Evolutionary conservation across 92 coral and sea anemone genomes (phyloP), one percentile per base, ranked within the genome.

Genomic region (Plumapathes pennacea): DNA sequence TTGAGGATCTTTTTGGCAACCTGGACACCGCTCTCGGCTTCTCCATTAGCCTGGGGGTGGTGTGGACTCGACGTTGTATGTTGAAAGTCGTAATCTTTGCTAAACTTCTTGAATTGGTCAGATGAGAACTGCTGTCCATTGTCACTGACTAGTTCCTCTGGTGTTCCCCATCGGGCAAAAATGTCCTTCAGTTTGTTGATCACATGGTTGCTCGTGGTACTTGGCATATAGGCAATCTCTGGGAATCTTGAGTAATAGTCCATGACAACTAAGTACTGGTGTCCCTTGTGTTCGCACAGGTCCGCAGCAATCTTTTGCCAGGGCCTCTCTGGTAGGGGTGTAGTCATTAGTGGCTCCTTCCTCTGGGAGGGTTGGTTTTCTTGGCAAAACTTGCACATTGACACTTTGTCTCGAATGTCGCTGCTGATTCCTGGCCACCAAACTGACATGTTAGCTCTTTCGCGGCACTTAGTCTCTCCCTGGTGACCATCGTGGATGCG

Each of bases 91-190:
- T 56, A 55, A 46, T 71, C 26, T 9, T 51, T 24, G 32, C 50
- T 43, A 32, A 81, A 81, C 13, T 45, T 15, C 13, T 4, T 1
- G 51, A 82, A 81, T 22, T 37, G 46, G 4, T 59, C 54, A 10
- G 71, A 52, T 5, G 63, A 30, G 38, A 68, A 62, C 30, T 74
- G 88, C 12, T 83, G 69, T 15, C 78, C 78, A 43, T 61, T 69
- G 32, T 68, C 83, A 41, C 78, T 60, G 31, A 52, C 50, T 1
- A 55, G 4, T 28, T 60, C 77, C 8, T 55, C 58, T 20, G 80
- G 74, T 33, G 76, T 67, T 62, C 83, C 89, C 47, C 68, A 68
- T 46, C 78, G 52, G 36, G 83, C 74, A 74, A 81, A 81, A 21
- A 81, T 50, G 36, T 39, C 52, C 46, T 81, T 66, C 18, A 80